Conservation (phyloP, 2,888 invertebrate species). For the Lamproptera curius region DNA sequence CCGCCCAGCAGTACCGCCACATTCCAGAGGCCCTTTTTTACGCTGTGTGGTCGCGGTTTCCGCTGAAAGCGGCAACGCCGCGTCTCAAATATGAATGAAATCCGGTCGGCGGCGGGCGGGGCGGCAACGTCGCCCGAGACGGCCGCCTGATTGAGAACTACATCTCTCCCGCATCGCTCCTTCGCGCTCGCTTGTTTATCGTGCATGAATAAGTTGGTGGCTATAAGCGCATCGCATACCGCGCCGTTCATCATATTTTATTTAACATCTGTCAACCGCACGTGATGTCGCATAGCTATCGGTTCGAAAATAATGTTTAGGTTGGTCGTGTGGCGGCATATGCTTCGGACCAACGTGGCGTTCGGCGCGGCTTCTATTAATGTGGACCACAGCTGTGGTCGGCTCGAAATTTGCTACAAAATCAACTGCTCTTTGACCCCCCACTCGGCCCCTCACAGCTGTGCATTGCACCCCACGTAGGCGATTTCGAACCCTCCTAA, state of each 20-base stretch:
- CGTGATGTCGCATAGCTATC: conserved; percentile 28
- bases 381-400: neutral
- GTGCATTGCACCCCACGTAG: conserved; percentile 58
- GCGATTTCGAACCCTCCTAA: conserved; percentile 62
- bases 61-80: conserved; percentile 76
- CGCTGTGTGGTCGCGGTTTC: conserved; percentile 77
- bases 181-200: conserved; percentile 37
- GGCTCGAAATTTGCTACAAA: conserved; percentile 11
- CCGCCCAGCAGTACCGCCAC: conserved; percentile 74
- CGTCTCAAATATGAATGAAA: conserved; percentile 77
- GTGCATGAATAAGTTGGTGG: conserved; percentile 30
- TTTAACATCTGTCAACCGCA: conserved; percentile 33
- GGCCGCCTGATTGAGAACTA: conserved; percentile 73
- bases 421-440: conserved; percentile 13
- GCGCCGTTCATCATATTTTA: conserved; percentile 43
- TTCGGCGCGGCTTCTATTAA: neutral
- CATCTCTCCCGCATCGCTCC: conserved; percentile 66
- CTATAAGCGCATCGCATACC: conserved; percentile 31
- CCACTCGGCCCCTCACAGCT: conserved; percentile 55
- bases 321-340: conserved; percentile 25
- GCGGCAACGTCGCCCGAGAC: conserved; percentile 74
- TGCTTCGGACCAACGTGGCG: neutral
- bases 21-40: conserved; percentile 76
- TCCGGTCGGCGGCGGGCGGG: conserved; percentile 68
- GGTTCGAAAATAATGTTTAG: conserved; percentile 26